phyloP scores from a whole-genome alignment of 2,113 vertebrate genomes.

The Pituophis catenifer region DNA sequence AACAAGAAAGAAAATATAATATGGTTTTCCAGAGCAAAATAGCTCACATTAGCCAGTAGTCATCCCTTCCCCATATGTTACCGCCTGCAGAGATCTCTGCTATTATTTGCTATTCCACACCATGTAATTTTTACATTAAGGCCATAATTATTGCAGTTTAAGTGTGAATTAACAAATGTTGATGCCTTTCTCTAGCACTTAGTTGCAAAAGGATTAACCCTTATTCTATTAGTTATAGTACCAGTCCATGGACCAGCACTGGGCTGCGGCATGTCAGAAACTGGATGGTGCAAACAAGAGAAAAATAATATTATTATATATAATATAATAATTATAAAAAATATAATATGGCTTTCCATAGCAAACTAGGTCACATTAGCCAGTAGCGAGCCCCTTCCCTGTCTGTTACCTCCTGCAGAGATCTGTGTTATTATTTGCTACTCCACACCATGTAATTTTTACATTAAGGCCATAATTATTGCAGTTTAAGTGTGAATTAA shows the following conservation, averaged over 20 bases:
- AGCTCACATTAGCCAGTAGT: conserved; percentile 26
- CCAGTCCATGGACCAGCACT: too few species aligned
- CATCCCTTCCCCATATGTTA: conserved; percentile 34
- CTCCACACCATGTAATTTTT: conserved; percentile 58
- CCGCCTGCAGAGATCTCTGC: conserved; percentile 41
- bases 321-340: background rate
- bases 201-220: background rate
- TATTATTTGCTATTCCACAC: conserved; percentile 54
- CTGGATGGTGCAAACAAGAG: too few species aligned
- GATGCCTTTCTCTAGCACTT: conserved; percentile 31
- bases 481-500: conserved; percentile 55
- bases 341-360: conserved; percentile 50
- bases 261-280: too few species aligned
- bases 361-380: conserved; percentile 35
- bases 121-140: conserved; percentile 61
- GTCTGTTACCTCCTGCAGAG: conserved; percentile 46
- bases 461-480: conserved; percentile 55
- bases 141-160: conserved; percentile 57
- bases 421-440: conserved; percentile 55
- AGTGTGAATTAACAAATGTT: conserved; percentile 48
- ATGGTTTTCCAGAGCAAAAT: conserved; percentile 51
- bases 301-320: too few species aligned
- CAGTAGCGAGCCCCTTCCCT: conserved; percentile 15
- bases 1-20: conserved; percentile 42
- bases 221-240: conserved; percentile 28